Evolutionary conservation across 2,797 vertebrate genomes (phyloP).

Genomic region (Leptoclinus maculatus): DNA sequence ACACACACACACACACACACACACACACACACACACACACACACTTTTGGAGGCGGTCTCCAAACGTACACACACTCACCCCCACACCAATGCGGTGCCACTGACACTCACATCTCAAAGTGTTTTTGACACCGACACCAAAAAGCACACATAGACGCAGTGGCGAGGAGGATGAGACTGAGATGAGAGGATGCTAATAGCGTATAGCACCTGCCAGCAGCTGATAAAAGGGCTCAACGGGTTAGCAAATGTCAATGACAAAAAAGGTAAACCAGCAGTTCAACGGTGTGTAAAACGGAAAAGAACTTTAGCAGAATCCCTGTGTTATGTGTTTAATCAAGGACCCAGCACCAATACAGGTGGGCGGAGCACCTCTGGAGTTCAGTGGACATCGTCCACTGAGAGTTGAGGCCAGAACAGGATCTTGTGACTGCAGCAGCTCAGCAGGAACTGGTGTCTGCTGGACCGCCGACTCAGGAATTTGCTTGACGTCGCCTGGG

Average conservation of each 20-base stretch:
- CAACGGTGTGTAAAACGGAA: slow-evolving; percentile 19
- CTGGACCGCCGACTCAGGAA: too few relatives aligned
- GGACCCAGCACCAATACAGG: too few relatives aligned
- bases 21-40: too few relatives aligned
- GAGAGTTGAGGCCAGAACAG: too few relatives aligned
- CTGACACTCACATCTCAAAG: slow-evolving; percentile 13
- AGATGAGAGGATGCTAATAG: slow-evolving; percentile 62
- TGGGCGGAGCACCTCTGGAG: too few relatives aligned
- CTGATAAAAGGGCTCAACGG: slow-evolving; percentile 60
- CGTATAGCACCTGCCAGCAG: slow-evolving; percentile 60
- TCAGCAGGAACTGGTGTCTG: too few relatives aligned
- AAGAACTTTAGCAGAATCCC: not conserved
- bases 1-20: too few relatives aligned
- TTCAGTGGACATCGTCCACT: too few relatives aligned
- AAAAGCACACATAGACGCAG: not conserved
- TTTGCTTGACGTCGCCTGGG: too few relatives aligned
- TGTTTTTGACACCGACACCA: slow-evolving; percentile 6
- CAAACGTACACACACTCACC: slow-evolving; percentile 28
- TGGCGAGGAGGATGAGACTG: slow-evolving; percentile 36
- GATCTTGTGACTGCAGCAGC: too few relatives aligned
- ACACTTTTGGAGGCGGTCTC: slow-evolving; percentile 5
- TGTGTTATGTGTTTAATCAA: not conserved
- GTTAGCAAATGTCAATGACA: slow-evolving; percentile 39
- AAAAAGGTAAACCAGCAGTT: slow-evolving; percentile 29
- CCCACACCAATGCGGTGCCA: slow-evolving; percentile 22